Evolutionary conservation across 2,797 vertebrate species (phyloP), one percentile per base, ranked within the genome.

Genomic region (Synanceia verrucosa): DNA sequence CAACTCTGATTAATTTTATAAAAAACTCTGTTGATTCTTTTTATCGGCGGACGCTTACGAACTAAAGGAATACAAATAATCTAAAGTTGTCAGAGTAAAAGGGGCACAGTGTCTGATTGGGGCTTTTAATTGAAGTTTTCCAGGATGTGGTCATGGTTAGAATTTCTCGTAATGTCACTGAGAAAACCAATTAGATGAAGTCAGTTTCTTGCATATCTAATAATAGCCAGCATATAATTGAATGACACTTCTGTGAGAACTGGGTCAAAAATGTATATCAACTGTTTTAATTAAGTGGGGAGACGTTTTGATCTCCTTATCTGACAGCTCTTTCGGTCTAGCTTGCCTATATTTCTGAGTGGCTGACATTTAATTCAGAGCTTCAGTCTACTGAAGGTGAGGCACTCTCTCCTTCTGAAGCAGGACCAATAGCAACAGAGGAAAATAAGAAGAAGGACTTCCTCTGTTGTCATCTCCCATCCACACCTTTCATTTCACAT

Each of bases 401-500:
- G 65, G 70, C 67, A 51, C 16, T 2, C 14, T 16, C 46, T 62
- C 57, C 23, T 18, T 58, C 66, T 75, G 66, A 69, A 46, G 24
- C 34, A 2, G 51, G 5, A 65, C 76, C 59, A 73, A 69, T 10
- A 63, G 61, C 62, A 61, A 37, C 70, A 66, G 10, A 73, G 41
- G 0, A 3, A 31, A 43, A 23, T 24, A 28, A 29, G 19, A 63
- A 8, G 41, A 34, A 48, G 26, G 41, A 41, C 63, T 66, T 70
- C 23, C 68, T 50, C 18, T 9, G 51, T 9, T 29, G 41, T 74
- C 73, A 36, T 71, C 34, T 65, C 65, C 43, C 70, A 52, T 39
- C 36, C 65, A 70, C 70, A 44, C 46, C 70, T 78, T 69, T 59
- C 72, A 68, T 13, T 31, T 61, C 70, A 47, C 37, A 70, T 73